Evolutionary conservation across 2,888 invertebrate genomes (phyloP).

Genomic region (Pharmacophagus antenor): DNA sequence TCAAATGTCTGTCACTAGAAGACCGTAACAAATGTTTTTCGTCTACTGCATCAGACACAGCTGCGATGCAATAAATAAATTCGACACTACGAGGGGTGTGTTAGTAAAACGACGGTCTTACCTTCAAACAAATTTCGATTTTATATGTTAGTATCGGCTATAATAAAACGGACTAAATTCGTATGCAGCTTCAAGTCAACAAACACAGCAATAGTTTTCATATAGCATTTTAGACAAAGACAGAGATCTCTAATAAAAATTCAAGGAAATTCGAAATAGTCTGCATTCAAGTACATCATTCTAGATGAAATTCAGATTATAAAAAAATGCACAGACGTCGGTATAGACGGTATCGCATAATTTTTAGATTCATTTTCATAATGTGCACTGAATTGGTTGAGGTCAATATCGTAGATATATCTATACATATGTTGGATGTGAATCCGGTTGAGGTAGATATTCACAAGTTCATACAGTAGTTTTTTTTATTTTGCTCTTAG

Average conservation of each 20-base stretch:
- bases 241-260: conserved; percentile 69
- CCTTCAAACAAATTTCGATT: conserved; percentile 18
- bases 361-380: conserved; percentile 78
- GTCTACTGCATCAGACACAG: conserved; percentile 75
- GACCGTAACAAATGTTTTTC: conserved; percentile 63
- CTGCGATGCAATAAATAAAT: conserved; percentile 72
- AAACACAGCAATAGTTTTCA: conserved; percentile 33
- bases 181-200: conserved; percentile 34
- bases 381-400: conserved; percentile 71
- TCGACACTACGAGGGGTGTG: conserved; percentile 58
- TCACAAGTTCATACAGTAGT: no score
- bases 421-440: conserved; percentile 31
- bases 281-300: conserved; percentile 74
- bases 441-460: conserved; percentile 1
- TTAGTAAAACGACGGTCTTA: conserved; percentile 38
- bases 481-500: no score
- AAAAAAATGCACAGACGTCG: conserved; percentile 76
- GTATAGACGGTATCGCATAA: conserved; percentile 65
- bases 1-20: conserved; percentile 49
- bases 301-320: conserved; percentile 66
- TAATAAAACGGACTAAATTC: conserved; percentile 38
- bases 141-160: conserved; percentile 12
- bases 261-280: conserved; percentile 77
- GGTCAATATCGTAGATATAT: conserved; percentile 58
- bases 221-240: conserved; percentile 54